A percentile compares a stretch with the other conserved stretches of the same genome.
These are phyloP conservation scores for Lycocerus yunnanus DNA, from an alignment of 2,888 invertebrate species.

Conservation along the genomic window DNA sequence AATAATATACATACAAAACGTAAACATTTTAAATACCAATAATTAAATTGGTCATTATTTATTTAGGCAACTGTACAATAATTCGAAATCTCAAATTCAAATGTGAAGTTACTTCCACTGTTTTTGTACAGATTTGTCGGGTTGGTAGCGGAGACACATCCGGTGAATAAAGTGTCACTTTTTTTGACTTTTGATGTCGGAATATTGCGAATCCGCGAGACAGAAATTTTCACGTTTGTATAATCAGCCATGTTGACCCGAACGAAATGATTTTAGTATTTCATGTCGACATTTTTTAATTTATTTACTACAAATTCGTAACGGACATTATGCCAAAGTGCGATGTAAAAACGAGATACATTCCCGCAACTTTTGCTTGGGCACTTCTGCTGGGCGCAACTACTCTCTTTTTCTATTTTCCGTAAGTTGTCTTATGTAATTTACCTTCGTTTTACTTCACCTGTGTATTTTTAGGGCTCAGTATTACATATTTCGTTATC, in stretches of 20 bases:
- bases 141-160: slow-evolving; percentile 1
- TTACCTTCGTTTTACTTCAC: slow-evolving; percentile 9
- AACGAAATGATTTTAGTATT: slow-evolving; percentile 43
- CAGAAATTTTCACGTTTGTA: slow-evolving; percentile 37
- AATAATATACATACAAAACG: no score
- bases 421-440: slow-evolving; percentile 74
- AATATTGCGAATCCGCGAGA: slow-evolving; percentile 18
- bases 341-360: slow-evolving; percentile 94
- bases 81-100: no score
- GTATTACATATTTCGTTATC: slow-evolving; percentile 79
- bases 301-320: slow-evolving; percentile 40
- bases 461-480: slow-evolving; percentile 70
- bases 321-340: slow-evolving; percentile 86
- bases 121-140: background rate
- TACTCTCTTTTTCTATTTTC: slow-evolving; percentile 94
- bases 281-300: slow-evolving; percentile 44
- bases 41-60: no score
- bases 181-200: slow-evolving; percentile 19
- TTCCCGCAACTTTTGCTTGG: slow-evolving; percentile 99
- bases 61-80: no score
- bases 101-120: no score
- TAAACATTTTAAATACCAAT: no score
- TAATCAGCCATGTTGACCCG: slow-evolving; percentile 56
- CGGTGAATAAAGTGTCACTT: slow-evolving; percentile 6
- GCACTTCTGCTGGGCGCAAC: slow-evolving; percentile 91